phyloP scores from a whole-genome alignment of 2,113 vertebrate genomes.

The Passer montanus region DNA sequence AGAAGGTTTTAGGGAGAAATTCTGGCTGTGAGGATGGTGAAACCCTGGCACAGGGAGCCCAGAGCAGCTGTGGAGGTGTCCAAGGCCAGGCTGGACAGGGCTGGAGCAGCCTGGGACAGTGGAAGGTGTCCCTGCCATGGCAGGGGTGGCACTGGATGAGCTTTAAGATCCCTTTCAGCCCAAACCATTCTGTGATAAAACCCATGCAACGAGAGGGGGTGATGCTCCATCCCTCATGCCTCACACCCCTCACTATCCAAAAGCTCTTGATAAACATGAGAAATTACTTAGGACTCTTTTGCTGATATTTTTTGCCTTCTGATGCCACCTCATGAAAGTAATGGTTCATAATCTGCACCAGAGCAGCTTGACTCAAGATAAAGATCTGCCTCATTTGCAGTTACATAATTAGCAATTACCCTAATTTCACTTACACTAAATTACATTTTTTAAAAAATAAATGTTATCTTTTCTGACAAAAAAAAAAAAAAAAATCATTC shows the following conservation, averaged over 20 bases:
- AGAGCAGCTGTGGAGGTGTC: rapidly evolving
- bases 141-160: too few relatives aligned
- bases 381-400: conserved; percentile 1
- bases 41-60: neutral
- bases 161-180: neutral
- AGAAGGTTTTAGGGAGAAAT: neutral
- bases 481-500: neutral
- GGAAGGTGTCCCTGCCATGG: neutral
- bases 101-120: rapidly evolving
- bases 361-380: neutral
- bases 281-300: neutral
- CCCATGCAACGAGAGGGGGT: neutral
- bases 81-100: rapidly evolving
- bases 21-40: rapidly evolving
- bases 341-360: neutral
- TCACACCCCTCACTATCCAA: neutral
- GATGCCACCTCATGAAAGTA: neutral
- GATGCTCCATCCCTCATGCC: neutral
- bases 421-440: conserved; percentile 18
- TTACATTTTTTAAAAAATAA: neutral
- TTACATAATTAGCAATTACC: conserved; percentile 33
- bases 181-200: neutral
- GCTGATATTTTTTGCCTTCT: neutral
- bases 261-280: rapidly evolving
- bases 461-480: neutral